A percentile compares a stretch with the other conserved stretches of the same genome.
These are phyloP conservation scores for Halcyon smyrnensis DNA, from an alignment of 2,797 vertebrate genomes.

Conservation along the genomic window DNA sequence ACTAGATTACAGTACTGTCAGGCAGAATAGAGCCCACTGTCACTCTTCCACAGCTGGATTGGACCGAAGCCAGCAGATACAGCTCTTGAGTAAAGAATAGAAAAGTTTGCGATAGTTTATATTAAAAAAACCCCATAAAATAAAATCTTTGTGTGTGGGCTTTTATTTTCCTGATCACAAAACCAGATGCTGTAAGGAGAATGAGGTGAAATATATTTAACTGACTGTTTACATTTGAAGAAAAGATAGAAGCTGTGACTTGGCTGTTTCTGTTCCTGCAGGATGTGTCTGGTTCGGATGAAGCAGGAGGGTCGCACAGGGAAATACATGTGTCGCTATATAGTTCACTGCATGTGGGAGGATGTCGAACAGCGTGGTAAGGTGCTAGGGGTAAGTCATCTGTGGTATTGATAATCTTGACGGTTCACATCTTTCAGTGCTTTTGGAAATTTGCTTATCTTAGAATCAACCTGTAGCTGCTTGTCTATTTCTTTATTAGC, in stretches of 20 bases:
- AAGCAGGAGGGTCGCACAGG: constrained; percentile 94
- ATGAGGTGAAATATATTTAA: neutral
- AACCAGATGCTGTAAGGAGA: neutral
- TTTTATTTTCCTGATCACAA: neutral
- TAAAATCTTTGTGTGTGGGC: fast-evolving
- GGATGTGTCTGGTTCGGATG: constrained; percentile 98
- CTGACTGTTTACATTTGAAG: neutral
- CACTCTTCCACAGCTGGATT: neutral
- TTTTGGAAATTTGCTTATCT: neutral
- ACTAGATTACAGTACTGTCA: constrained; percentile 4
- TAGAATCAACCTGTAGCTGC: neutral
- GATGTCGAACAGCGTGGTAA: constrained; percentile 96
- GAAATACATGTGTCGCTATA: constrained; percentile 95
- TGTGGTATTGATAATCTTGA: neutral
- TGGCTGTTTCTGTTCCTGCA: constrained; percentile 58
- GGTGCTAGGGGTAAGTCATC: constrained; percentile 93
- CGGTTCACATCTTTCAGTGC: neutral
- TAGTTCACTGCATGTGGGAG: constrained; percentile 99
- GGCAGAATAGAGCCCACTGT: neutral
- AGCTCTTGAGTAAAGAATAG: neutral
- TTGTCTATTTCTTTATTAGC: neutral
- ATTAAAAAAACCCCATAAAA: neutral
- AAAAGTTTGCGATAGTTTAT: neutral
- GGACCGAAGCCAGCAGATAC: neutral
- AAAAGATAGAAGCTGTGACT: neutral